These are phyloP conservation scores for Polyploca ridens DNA, from an alignment of 2,888 invertebrate genomes.

Conservation along the genomic window DNA sequence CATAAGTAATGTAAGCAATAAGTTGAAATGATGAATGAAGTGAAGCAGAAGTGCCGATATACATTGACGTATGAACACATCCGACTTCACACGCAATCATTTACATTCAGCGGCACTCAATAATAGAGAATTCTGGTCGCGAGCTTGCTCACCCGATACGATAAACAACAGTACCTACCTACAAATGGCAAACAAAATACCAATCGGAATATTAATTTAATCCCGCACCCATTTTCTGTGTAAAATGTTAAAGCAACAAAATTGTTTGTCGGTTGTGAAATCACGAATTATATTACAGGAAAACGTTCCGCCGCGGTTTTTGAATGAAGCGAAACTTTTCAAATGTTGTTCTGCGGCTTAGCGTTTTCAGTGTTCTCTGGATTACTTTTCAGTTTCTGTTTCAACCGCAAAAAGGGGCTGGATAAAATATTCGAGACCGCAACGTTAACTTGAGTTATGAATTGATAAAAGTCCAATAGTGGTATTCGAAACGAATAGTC, in stretches of 20 bases:
- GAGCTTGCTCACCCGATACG: constrained; percentile 38
- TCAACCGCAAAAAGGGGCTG: constrained; percentile 47
- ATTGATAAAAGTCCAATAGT: constrained; percentile 44
- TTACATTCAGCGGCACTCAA: constrained; percentile 36
- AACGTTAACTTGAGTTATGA: constrained; percentile 44
- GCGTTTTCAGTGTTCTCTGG: constrained; percentile 54
- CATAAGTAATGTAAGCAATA: background rate
- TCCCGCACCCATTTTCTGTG: constrained; percentile 29
- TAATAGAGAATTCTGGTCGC: constrained; percentile 43
- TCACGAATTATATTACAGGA: constrained; percentile 48
- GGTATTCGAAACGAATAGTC: constrained; percentile 36
- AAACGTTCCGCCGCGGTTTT: constrained; percentile 51
- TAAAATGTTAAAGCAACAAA: constrained; percentile 34
- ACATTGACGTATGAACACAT: background rate
- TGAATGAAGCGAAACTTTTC: constrained; percentile 56
- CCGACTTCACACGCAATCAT: constrained; percentile 37
- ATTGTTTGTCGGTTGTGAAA: constrained; percentile 48
- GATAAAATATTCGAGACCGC: constrained; percentile 42
- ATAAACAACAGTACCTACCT: constrained; percentile 33
- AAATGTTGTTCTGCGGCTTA: constrained; percentile 61
- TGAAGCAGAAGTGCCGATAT: constrained; percentile 1
- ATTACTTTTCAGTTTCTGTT: constrained; percentile 61
- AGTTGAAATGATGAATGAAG: constrained; percentile 4
- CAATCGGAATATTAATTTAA: constrained; percentile 49
- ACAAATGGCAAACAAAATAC: constrained; percentile 24